A percentile compares a stretch with the other conserved stretches of the same genome.
These are phyloP conservation scores for Ophiothrix spiculata DNA, from an alignment of 35 echinoderm and acorn worm genomes.

Conservation along the genomic window DNA sequence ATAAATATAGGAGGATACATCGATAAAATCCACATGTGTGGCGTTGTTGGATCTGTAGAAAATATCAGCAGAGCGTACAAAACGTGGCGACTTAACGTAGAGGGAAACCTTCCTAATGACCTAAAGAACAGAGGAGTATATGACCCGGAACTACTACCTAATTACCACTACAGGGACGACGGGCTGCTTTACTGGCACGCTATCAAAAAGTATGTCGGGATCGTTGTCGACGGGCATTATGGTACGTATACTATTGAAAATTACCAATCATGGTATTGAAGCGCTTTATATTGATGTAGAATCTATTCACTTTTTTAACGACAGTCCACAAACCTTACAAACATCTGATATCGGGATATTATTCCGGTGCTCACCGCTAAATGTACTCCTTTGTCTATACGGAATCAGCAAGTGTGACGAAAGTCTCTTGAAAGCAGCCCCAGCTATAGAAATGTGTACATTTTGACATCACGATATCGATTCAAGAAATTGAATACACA, in stretches of 20 bases:
- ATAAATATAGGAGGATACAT: slow-evolving; percentile 49
- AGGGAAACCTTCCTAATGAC: slow-evolving; percentile 66
- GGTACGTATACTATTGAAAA: not conserved
- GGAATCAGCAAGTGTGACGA: no score
- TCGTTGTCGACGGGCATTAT: slow-evolving; percentile 38
- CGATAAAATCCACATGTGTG: slow-evolving; percentile 54
- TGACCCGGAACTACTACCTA: slow-evolving; percentile 53
- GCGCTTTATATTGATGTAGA: not conserved
- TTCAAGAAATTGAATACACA: no score
- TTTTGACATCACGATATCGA: no score
- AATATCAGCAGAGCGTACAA: slow-evolving; percentile 4
- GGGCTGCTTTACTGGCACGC: slow-evolving; percentile 52
- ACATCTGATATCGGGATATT: no score
- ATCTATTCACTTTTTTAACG: not conserved
- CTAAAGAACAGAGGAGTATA: slow-evolving; percentile 55
- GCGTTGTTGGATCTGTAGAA: slow-evolving; percentile 33
- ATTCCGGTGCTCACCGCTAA: no score
- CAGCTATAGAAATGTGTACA: no score
- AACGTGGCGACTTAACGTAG: slow-evolving; percentile 58
- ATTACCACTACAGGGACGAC: slow-evolving; percentile 80
- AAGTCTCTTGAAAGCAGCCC: no score
- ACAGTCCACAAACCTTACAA: not conserved
- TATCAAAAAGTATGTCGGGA: slow-evolving; percentile 43
- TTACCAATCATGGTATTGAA: not conserved
- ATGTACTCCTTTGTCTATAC: no score